These are phyloP conservation scores for Siphamia tubifer DNA, from an alignment of 2,113 vertebrate species.

Conservation along the genomic window DNA sequence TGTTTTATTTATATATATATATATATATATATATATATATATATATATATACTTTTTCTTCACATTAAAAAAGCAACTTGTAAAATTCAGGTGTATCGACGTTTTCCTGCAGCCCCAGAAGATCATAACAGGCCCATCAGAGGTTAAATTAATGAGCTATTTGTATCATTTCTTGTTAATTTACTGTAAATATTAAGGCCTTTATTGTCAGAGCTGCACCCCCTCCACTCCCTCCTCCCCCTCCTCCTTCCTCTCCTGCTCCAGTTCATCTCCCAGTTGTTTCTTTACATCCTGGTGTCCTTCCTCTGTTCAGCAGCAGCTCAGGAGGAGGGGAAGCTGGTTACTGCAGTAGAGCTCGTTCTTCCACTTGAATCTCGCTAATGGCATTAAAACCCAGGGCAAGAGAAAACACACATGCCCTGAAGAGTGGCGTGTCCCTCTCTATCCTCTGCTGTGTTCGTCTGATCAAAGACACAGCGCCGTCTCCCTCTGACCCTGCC, in stretches of 20 bases:
- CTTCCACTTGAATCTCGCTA: conserved; percentile 59
- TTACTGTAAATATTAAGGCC: too few relatives aligned
- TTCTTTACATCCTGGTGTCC: background rate
- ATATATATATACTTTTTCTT: too few relatives aligned
- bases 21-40: too few relatives aligned
- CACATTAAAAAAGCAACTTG: too few relatives aligned
- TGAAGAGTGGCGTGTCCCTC: conserved; percentile 26
- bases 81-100: too few relatives aligned
- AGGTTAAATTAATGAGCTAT: too few relatives aligned
- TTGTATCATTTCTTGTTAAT: too few relatives aligned
- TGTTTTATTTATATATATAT: too few relatives aligned
- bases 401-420: conserved; percentile 19
- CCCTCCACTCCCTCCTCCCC: too few relatives aligned
- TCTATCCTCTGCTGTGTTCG: background rate
- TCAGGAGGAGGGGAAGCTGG: conserved; percentile 22
- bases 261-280: background rate
- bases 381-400: conserved; percentile 62
- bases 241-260: background rate
- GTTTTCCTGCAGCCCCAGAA: too few relatives aligned
- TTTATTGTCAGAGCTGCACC: too few relatives aligned
- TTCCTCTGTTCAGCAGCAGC: conserved; percentile 4
- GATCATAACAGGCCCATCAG: too few relatives aligned
- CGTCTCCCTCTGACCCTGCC: conserved; percentile 56
- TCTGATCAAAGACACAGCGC: conserved; percentile 45
- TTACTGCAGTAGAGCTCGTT: conserved; percentile 29